Evolutionary conservation across 2,113 vertebrate genomes (phyloP).

Genomic region (Brienomyrus longianalis): DNA sequence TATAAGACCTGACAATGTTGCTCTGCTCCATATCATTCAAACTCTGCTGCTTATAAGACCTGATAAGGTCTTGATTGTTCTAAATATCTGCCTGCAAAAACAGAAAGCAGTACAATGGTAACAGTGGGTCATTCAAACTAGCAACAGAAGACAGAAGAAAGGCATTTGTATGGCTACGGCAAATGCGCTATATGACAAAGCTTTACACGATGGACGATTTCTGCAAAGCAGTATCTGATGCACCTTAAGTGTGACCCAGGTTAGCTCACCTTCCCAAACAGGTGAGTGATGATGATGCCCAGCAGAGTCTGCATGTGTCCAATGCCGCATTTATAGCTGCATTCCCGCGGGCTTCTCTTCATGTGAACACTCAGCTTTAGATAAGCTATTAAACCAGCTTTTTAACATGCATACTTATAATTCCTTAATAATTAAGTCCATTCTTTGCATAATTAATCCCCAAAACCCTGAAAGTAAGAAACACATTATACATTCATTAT

Average conservation of each 20-base stretch:
- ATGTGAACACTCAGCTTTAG: background rate
- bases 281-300: constrained; percentile 80
- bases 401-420: constrained; percentile 15
- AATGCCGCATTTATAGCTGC: background rate
- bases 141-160: background rate
- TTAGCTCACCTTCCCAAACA: constrained; percentile 81
- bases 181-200: background rate
- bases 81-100: background rate
- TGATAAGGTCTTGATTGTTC: background rate
- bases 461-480: background rate
- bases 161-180: background rate
- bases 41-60: too few species aligned
- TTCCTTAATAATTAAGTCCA: constrained; percentile 22
- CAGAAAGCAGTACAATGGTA: background rate
- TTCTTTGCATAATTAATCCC: background rate
- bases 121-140: background rate
- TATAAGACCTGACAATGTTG: background rate
- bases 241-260: background rate
- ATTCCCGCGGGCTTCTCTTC: background rate
- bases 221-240: background rate
- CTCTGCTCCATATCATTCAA: too few species aligned
- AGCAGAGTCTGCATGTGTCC: constrained; percentile 76
- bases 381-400: constrained; percentile 5
- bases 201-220: background rate
- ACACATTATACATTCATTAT: background rate